Evolutionary conservation across 2,797 vertebrate species (phyloP).

Genomic region (Melanotaenia maccullochi): DNA sequence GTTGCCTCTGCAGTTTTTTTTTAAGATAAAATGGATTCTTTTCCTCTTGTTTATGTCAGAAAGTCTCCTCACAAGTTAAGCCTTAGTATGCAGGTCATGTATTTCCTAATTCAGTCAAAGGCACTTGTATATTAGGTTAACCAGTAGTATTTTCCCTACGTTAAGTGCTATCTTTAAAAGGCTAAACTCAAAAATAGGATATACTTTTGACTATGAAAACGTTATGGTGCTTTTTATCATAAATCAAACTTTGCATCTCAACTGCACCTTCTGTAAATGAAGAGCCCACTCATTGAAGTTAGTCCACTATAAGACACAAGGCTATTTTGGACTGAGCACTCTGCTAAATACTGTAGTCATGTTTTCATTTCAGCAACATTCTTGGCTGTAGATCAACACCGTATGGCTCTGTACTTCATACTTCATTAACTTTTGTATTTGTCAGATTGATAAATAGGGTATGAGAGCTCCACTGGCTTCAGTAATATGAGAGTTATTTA

Average conservation of each 20-base stretch:
- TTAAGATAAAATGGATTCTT: conserved; percentile 33
- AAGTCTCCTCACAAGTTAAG: not conserved
- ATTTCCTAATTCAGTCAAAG: not conserved
- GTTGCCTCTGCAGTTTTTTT: conserved; percentile 16
- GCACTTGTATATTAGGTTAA: not conserved
- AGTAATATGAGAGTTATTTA: not conserved
- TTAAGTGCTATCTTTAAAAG: not conserved
- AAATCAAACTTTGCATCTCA: not conserved
- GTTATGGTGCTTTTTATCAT: not conserved
- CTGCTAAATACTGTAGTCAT: not conserved
- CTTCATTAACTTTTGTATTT: not conserved
- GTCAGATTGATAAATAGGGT: not conserved
- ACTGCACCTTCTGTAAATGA: not conserved
- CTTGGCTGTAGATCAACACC: not conserved
- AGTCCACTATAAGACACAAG: not conserved
- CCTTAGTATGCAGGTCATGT: not conserved
- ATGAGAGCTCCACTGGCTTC: not conserved
- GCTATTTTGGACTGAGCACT: not conserved
- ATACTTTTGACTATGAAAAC: not conserved
- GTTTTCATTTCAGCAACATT: not conserved
- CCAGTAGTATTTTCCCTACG: not conserved
- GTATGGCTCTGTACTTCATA: not conserved
- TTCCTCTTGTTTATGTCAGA: conserved; percentile 14
- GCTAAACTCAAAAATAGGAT: not conserved
- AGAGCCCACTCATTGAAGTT: not conserved